Conservation (phyloP, 2,888 invertebrate genomes). For the Eueremaeus valkanovi region DNA sequence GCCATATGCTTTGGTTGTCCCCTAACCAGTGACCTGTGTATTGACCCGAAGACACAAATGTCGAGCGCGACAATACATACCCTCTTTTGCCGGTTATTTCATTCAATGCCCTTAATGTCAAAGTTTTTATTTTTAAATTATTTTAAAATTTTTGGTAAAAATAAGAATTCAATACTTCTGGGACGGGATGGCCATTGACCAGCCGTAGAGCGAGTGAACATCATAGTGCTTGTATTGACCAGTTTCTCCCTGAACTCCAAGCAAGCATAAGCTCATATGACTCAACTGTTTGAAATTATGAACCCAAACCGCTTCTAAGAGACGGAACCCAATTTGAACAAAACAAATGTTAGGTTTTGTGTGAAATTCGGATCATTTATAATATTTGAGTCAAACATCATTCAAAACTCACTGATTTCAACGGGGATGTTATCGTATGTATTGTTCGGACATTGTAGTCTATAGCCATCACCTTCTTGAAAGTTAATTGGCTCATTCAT, state of each 20-base stretch:
- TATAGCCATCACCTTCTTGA: too few species aligned
- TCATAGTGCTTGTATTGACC: conserved; percentile 49
- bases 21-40: conserved; percentile 53
- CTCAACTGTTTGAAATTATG: conserved; percentile 37
- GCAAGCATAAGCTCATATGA: conserved; percentile 48
- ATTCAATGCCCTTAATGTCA: conserved; percentile 38
- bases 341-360: conserved; percentile 24
- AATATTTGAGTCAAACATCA: conserved; percentile 70
- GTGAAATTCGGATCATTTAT: conserved; percentile 63
- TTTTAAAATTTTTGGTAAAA: too few species aligned
- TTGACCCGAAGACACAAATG: conserved; percentile 51
- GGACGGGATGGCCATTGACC: conserved; percentile 10
- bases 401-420: conserved; percentile 59
- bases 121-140: too few species aligned
- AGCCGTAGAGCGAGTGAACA: conserved; percentile 50
- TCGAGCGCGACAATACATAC: conserved; percentile 52
- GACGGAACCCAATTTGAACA: conserved; percentile 39
- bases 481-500: conserved; percentile 56
- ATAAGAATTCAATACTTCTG: not conserved
- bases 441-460: conserved; percentile 47
- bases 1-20: conserved; percentile 46
- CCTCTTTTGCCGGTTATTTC: conserved; percentile 49
- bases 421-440: conserved; percentile 44
- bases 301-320: too few species aligned
- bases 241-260: conserved; percentile 41